Percentiles rank a stretch among this genome's conserved stretches.
phyloP scores from a whole-genome alignment of 2,113 vertebrate genomes.

The Sylvicapra grimmia region DNA sequence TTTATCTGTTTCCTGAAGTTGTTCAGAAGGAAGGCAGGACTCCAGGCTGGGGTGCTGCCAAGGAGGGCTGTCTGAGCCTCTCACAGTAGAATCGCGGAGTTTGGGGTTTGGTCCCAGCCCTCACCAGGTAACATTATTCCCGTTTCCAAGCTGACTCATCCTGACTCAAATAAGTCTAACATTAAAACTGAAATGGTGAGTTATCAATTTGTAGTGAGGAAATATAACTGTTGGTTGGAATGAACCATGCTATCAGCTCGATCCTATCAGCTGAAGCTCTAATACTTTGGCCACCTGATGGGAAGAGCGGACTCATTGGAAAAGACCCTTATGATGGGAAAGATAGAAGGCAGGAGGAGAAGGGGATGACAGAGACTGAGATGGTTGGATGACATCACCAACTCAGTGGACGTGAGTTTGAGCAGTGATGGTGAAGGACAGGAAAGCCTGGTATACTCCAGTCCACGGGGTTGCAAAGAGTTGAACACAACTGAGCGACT shows the following conservation, averaged over 20 bases:
- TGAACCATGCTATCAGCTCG: neutral
- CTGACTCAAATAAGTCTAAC: neutral
- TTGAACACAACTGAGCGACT: neutral
- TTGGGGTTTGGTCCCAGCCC: neutral
- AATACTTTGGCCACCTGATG: neutral
- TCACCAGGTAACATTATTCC: neutral
- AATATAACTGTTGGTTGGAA: neutral
- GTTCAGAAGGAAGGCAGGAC: conserved; percentile 7
- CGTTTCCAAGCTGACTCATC: neutral
- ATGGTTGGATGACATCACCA: neutral
- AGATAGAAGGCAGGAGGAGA: neutral
- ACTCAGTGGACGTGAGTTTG: neutral
- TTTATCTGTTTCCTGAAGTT: conserved; percentile 25
- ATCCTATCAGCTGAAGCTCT: neutral
- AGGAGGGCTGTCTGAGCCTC: neutral
- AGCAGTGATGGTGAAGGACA: neutral
- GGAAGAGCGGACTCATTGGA: neutral
- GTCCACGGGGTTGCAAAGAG: neutral
- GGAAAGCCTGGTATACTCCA: neutral
- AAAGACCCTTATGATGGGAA: neutral
- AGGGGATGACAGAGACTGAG: neutral
- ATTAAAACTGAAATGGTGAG: neutral
- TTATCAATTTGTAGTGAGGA: neutral
- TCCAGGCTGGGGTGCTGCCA: neutral
- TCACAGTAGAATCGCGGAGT: neutral